Base-by-base conservation (phyloP, 2,888 invertebrate genomes). In the Drosophila neoperkinsi region DNA sequence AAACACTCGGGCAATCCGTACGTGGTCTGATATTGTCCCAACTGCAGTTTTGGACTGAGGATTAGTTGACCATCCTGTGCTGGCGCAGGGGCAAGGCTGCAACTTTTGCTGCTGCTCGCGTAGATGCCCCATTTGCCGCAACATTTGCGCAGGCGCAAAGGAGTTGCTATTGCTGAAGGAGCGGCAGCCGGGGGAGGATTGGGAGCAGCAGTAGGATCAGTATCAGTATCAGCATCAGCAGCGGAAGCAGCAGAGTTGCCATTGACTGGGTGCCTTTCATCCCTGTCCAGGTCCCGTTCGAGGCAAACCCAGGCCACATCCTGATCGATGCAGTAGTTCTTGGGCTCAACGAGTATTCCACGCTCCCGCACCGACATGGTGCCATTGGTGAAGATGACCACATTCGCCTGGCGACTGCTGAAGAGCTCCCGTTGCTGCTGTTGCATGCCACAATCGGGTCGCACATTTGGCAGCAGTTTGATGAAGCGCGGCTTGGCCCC, bases 261-360 rank as follows among this genome's bases (percentile, higher is more conserved):
- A n/a, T 31, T 31, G 21, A 13, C 7, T 6, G 9, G n/a, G 16
- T 33, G n/a, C 7, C n/a, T 9, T 13, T 30, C 13, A 18, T 41
- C 38, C 28, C 5, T n/a, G 3, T 13, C 0, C 28, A 18, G 2
- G 4, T 56, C 10, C 4, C 11, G 11, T 68, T 62, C 18, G 46
- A 65, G 50, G 52, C 84, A 84, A 6, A 96, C 95, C 6, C 97
- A 93, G 11, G 96, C 95, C 4, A 94, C 95, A 25, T 94, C 94
- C 43, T 94, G 93, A 91, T 97, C 97, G 50, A 96, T 94, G 92
- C 97, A 97, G 92, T 95, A 97, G 49, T 95, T 94, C 1, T 92
- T 91, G 0, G 96, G 95, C 9, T 95, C 93, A 68, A 96, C 92
- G 0, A 93, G 81, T 2, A 90, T 81, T 0, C 90, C 90, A 55